Percentiles rank a stretch among this genome's conserved stretches.
phyloP scores from a whole-genome alignment of 2,888 invertebrate species.

The Eristalis intricaria region DNA sequence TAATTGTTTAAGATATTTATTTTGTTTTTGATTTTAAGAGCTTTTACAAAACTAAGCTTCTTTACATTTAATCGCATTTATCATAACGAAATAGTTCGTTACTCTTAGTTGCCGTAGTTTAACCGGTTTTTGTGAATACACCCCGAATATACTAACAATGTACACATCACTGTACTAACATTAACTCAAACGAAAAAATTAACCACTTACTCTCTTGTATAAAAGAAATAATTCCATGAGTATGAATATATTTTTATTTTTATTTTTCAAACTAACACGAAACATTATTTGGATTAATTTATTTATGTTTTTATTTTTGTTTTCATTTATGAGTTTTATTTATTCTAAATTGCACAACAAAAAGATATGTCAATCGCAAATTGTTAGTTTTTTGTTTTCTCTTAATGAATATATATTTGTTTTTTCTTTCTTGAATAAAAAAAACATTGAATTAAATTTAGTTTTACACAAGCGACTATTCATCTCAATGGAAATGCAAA shows the following conservation, averaged over 20 bases:
- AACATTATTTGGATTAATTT: constrained; percentile 45
- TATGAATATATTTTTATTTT: not conserved
- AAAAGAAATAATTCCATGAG: constrained; percentile 24
- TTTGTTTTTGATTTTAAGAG: constrained; percentile 8
- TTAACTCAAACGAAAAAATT: constrained; percentile 47
- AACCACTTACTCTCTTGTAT: constrained; percentile 64
- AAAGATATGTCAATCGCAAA: constrained; percentile 79
- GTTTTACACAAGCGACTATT: not conserved
- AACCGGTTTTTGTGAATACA: constrained; percentile 48
- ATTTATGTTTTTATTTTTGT: not conserved
- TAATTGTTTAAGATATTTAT: constrained; percentile 24
- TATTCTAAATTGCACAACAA: constrained; percentile 44
- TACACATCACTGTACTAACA: constrained; percentile 56
- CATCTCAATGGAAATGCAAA: constrained; percentile 26
- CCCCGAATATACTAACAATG: constrained; percentile 60
- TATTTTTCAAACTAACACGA: constrained; percentile 34
- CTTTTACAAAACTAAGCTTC: constrained; percentile 29
- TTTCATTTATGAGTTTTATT: constrained; percentile 13
- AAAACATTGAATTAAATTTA: constrained; percentile 13
- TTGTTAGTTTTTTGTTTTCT: constrained; percentile 48
- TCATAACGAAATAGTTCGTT: constrained; percentile 35
- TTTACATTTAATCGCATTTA: constrained; percentile 60
- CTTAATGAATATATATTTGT: constrained; percentile 2
- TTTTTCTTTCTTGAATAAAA: not conserved
- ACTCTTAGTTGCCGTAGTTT: constrained; percentile 48